These are phyloP conservation scores for Drosophila neonasuta DNA, from an alignment of 2,888 invertebrate genomes.

Conservation along the genomic window DNA sequence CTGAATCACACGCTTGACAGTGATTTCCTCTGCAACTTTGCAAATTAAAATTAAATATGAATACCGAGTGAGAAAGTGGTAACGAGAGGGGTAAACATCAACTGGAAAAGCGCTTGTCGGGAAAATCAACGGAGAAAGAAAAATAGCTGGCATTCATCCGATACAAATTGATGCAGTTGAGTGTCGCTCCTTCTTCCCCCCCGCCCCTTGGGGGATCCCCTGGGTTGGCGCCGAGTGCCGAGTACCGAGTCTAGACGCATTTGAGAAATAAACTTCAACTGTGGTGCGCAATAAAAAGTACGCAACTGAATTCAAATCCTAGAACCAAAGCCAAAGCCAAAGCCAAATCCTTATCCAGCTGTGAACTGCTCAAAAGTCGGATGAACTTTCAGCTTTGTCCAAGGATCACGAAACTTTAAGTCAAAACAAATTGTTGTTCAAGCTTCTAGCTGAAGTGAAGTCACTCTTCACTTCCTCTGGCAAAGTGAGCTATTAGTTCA, in stretches of 20 bases:
- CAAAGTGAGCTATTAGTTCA: neutral
- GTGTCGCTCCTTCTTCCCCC: constrained; percentile 7
- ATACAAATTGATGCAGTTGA: constrained; percentile 36
- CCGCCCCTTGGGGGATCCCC: neutral
- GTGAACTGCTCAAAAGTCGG: constrained; percentile 40
- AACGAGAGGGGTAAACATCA: no score
- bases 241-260: constrained; percentile 46
- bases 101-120: constrained; percentile 5
- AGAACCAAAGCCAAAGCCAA: constrained; percentile 1
- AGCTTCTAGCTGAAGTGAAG: neutral
- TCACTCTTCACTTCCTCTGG: no score
- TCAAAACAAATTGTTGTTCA: constrained; percentile 19
- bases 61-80: constrained; percentile 20
- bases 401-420: constrained; percentile 31
- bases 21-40: constrained; percentile 41
- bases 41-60: constrained; percentile 61
- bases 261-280: constrained; percentile 37
- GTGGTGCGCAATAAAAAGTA: constrained; percentile 44
- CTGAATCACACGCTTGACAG: constrained; percentile 40
- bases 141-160: constrained; percentile 35
- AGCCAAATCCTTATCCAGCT: constrained; percentile 40
- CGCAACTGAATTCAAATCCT: constrained; percentile 13
- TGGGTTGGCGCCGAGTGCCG: constrained; percentile 1
- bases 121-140: constrained; percentile 1
- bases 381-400: constrained; percentile 21